Evolutionary conservation across 2,113 vertebrate species (phyloP).

Genomic region (Rhinopomastus cyanomelas): DNA sequence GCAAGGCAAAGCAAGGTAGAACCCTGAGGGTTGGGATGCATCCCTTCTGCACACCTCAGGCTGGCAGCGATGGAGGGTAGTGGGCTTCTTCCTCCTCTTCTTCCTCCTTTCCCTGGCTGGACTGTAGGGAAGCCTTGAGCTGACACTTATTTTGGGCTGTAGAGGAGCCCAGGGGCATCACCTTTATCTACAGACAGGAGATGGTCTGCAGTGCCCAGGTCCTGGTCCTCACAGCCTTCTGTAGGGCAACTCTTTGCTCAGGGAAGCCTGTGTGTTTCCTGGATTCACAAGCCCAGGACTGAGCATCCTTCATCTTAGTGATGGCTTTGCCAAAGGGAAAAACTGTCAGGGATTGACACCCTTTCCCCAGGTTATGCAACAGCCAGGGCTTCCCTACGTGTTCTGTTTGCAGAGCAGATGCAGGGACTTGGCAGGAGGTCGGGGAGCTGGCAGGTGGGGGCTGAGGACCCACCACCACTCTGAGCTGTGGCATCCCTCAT

Average conservation of each 20-base stretch:
- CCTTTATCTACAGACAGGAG: not conserved
- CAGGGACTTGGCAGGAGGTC: too few relatives aligned
- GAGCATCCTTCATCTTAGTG: not conserved
- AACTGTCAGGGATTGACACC: not conserved
- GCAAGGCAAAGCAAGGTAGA: not conserved
- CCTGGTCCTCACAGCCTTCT: not conserved
- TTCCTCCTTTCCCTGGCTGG: not conserved
- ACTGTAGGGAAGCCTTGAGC: not conserved
- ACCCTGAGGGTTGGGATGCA: not conserved
- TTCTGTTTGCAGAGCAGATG: not conserved
- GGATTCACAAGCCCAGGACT: not conserved
- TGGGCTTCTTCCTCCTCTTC: not conserved
- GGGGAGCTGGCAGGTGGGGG: not conserved
- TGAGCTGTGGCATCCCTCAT: fast-evolving
- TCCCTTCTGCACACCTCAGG: not conserved
- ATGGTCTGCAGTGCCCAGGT: fast-evolving
- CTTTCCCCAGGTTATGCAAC: not conserved
- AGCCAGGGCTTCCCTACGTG: not conserved
- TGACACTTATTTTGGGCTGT: not conserved
- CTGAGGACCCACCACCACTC: not conserved
- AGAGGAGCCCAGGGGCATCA: not conserved
- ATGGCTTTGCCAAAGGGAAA: not conserved
- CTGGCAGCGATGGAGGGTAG: not conserved
- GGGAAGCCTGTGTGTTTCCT: not conserved
- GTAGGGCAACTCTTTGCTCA: not conserved